Evolutionary conservation across 2,888 invertebrate species (phyloP), one percentile per base, ranked within the genome.

Genomic region (Coleophora deauratella): DNA sequence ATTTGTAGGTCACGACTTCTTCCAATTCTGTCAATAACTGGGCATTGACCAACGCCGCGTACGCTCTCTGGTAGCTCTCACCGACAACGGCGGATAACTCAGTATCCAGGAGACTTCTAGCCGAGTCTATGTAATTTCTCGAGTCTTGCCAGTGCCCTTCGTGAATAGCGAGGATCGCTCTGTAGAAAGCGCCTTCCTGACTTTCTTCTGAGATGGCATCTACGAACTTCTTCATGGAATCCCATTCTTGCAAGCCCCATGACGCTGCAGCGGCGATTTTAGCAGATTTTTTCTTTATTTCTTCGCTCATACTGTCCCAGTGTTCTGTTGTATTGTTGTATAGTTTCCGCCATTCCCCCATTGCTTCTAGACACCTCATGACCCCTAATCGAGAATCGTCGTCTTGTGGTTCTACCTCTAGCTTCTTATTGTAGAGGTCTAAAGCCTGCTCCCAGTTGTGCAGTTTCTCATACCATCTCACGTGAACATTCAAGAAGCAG

Each of bases 361-460:
- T 87, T 0, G 99, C 97, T 75, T 99, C 99, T 46, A 99, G 84
- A 66, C 91, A 99, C 47, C 99, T 89, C 98, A 99, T 98, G 66
- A 96, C 92, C 0, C 99, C 99, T 30, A 99, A 78, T n/a, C 91
- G 91, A 0, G 96, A 90, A 33, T 96, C 95, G 12, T 91, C 80
- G 59, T 96, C 93, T 15, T 89, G 78, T 0, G 89, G 87, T 52
- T 91, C 89, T 0, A 81, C 79, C 35, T 90, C 88, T 40, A 95
- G 76, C 60, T 94, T 93, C 44, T 91, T 91, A 46, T 91, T 89
- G 64, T 99, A 99, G 6, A 97, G 89, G 44, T 92, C 90, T 41
- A 98, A 77, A 0, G 99, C 99, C 66, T 96, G 95, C 53, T 98
- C 97, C 99, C 99, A 99, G 66, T 98, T 97, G 72, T 99, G 98